Evolutionary conservation across 2,888 invertebrate genomes (phyloP), one percentile per base, ranked within the genome.

Genomic region (Noctua janthe): DNA sequence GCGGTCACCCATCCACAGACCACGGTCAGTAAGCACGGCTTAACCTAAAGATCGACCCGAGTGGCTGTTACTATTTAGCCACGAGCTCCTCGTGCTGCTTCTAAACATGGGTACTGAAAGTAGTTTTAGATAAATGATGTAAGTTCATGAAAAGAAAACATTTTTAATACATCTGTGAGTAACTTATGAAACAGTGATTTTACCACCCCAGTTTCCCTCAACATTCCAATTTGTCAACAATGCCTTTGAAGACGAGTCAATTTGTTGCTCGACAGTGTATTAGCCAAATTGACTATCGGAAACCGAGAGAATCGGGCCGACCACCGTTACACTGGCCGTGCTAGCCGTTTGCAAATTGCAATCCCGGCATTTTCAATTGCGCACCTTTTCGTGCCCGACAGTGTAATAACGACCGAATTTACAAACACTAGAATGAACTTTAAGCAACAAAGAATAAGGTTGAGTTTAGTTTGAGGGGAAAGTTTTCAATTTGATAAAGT

Each of bases 401-500:
- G 70, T 80, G 70, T 80, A 83, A 78, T 80, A 81, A 71, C 71
- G 39, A 10, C 43, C 0, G 2, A 20, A 39, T 43, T 43, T 54
- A 10, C 29, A 11, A 69, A 35, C 0, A 13, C 13, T 10, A 23
- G 62, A 43, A 64, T 39, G 0, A 39, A 67, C 76, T 70, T 49
- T 74, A 69, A 0, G 0, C 0, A 0, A 0, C 1, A 8, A 0
- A 0, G 0, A 0, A 13, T 79, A 81, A 62, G 23, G 78, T 67
- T 56, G 39, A 5, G 20, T 76, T 79, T 83, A 0, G 7, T 29
- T 23, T 82, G 74, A 0, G 0, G 0, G n/a, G 13, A 0, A 15
- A 49, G 39, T 74, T 83, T 88, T 78, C 83, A 89, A 83, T 89
- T 88, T 89, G 77, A 82, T 85, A 83, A 82, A 89, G 87, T 83